Evolutionary conservation across 2,113 vertebrate genomes (phyloP).

Genomic region (Myxocyprinus asiaticus): DNA sequence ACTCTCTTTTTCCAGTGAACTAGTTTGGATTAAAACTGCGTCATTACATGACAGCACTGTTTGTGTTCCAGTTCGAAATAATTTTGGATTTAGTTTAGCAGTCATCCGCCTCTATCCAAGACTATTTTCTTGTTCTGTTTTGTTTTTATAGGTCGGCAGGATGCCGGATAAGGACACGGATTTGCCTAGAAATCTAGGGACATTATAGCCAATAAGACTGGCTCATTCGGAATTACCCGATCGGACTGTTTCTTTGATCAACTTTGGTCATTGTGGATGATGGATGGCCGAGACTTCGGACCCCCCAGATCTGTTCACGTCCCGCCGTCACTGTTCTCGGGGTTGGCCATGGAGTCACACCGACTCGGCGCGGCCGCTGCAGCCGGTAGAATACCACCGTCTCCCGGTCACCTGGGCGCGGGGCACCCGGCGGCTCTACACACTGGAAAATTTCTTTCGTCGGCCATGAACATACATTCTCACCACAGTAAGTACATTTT

Average conservation of each 20-base stretch:
- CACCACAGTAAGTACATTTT: slow-evolving; percentile 85
- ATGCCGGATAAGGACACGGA: slow-evolving; percentile 75
- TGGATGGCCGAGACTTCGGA: slow-evolving; percentile 98
- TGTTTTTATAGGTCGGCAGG: slow-evolving; percentile 73
- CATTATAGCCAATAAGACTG: slow-evolving; percentile 71
- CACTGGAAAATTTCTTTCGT: slow-evolving; percentile 87
- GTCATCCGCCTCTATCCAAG: slow-evolving; percentile 42
- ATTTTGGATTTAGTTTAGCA: slow-evolving; percentile 3
- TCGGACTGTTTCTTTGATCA: slow-evolving; percentile 68
- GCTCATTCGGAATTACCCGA: slow-evolving; percentile 69
- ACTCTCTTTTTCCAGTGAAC: slow-evolving; percentile 25
- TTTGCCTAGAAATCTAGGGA: slow-evolving; percentile 71
- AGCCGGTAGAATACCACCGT: slow-evolving; percentile 83
- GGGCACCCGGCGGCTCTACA: slow-evolving; percentile 84
- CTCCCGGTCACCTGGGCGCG: slow-evolving; percentile 81
- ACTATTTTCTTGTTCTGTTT: slow-evolving; percentile 48
- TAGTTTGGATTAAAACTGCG: slow-evolving; percentile 70
- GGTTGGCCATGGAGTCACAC: slow-evolving; percentile 90
- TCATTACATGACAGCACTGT: slow-evolving; percentile 66
- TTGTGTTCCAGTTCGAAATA: slow-evolving; percentile 10
- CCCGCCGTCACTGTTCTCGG: slow-evolving; percentile 86
- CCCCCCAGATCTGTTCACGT: slow-evolving; percentile 89
- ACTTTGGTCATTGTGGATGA: slow-evolving; percentile 80
- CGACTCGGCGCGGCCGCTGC: slow-evolving; percentile 82
- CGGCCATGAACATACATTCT: slow-evolving; percentile 88